Percentiles rank a stretch among this genome's conserved stretches.
These are phyloP conservation scores for Cepaea nemoralis DNA, from an alignment of 1,140 invertebrate genomes.

Conservation along the genomic window DNA sequence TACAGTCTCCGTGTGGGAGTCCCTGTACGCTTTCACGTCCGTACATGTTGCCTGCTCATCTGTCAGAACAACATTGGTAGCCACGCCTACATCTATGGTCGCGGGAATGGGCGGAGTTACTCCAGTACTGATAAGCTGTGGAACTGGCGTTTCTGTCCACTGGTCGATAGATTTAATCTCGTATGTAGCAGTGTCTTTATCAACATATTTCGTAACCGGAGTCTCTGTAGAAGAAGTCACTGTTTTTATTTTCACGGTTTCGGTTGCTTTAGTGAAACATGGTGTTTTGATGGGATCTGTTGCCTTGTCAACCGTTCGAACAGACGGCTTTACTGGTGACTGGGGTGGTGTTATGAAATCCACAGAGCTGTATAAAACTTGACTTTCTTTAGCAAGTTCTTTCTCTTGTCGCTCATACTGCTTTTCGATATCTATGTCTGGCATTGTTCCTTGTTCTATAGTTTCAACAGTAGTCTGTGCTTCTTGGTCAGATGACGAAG, in stretches of 20 bases:
- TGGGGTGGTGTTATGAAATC: slow-evolving; percentile 24
- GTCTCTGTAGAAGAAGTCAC: slow-evolving; percentile 35
- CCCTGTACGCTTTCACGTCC: slow-evolving; percentile 51
- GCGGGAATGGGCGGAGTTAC: slow-evolving; percentile 58
- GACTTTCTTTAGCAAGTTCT: neutral
- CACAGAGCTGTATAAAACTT: neutral
- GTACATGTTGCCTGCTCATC: slow-evolving; percentile 64
- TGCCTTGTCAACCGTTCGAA: slow-evolving; percentile 29
- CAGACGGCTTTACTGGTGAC: slow-evolving; percentile 15
- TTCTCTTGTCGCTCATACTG: neutral
- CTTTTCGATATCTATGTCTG: slow-evolving; percentile 4
- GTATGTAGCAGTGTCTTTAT: slow-evolving; percentile 60
- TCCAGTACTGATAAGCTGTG: slow-evolving; percentile 61
- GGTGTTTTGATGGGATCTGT: slow-evolving; percentile 4
- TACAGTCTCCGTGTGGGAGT: slow-evolving; percentile 55
- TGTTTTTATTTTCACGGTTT: slow-evolving; percentile 23
- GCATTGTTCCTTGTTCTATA: slow-evolving; percentile 20
- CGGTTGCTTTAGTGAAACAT: slow-evolving; percentile 30
- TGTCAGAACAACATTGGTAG: slow-evolving; percentile 55
- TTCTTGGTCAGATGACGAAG: slow-evolving; percentile 24
- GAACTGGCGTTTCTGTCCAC: slow-evolving; percentile 59
- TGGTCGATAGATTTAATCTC: slow-evolving; percentile 47
- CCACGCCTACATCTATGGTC: slow-evolving; percentile 58
- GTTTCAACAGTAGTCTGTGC: slow-evolving; percentile 24
- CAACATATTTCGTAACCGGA: slow-evolving; percentile 5